Percentiles rank a stretch among this genome's conserved stretches.
Evolutionary conservation across 1,140 invertebrate species (phyloP).

Genomic region (Sycophaga agraensis): DNA sequence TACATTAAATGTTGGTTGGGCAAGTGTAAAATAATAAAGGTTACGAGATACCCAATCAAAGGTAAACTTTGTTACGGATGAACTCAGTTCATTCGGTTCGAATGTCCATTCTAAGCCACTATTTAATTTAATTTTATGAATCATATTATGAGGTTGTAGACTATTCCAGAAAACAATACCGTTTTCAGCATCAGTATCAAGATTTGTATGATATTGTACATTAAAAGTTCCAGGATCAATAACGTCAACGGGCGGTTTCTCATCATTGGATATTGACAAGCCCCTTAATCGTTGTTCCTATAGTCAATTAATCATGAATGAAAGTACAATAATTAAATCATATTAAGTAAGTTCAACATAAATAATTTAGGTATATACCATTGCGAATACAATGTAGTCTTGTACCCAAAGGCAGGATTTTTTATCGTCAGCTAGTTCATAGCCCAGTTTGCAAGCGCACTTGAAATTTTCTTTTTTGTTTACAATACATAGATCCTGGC

Average conservation of each 20-base stretch:
- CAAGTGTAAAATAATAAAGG: slow-evolving; percentile 15
- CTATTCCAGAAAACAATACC: neutral
- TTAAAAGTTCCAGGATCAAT: neutral
- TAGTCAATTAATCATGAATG: too few relatives aligned
- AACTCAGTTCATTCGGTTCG: neutral
- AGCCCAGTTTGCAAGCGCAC: slow-evolving; percentile 9
- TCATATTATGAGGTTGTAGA: neutral
- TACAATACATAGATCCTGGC: slow-evolving; percentile 1
- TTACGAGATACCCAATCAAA: slow-evolving; percentile 13
- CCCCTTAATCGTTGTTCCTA: too few relatives aligned
- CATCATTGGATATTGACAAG: neutral
- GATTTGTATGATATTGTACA: neutral
- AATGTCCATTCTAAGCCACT: neutral
- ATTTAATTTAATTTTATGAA: neutral
- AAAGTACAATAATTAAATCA: too few relatives aligned
- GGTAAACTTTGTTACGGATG: neutral
- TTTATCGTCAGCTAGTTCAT: neutral
- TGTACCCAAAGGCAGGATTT: neutral
- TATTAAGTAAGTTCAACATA: too few relatives aligned
- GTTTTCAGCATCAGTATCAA: neutral
- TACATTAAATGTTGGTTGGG: too few relatives aligned
- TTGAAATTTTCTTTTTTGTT: neutral
- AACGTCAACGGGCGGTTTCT: neutral
- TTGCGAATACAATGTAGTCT: neutral
- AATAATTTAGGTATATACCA: neutral